Evolutionary conservation across 2,113 vertebrate species (phyloP), one percentile per base, ranked within the genome.

Genomic region (Varanus salvator): DNA sequence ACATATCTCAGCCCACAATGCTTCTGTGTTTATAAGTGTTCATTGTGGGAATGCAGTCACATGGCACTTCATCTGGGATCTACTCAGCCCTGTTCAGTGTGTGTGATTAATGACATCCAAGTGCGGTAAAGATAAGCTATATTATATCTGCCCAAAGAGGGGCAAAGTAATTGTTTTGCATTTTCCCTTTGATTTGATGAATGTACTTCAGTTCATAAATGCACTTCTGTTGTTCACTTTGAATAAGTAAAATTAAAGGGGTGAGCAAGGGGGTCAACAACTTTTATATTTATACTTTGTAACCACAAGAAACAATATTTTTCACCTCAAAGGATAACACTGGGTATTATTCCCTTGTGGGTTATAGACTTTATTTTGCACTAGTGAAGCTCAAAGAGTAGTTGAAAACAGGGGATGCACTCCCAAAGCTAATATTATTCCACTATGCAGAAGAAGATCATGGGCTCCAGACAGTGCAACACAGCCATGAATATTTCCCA

Each of bases 141-240:
- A 81, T 81, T 81, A 81, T n/a, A 31, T 81, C n/a, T 81, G 52
- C 29, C 29, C 52, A 81, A 81, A 57, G 80, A 81, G 57, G 80
- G 52, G 50, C 80, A 57, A 81, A 81, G 52, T 14, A 52, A 57
- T 81, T n/a, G 50, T 80, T 80, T 52, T 48, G 50, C 38, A 44
- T 44, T 44, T 44, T 44, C 3, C 38, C 38, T 44, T 44, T 44
- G 38, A 44, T 44, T 44, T 44, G 38, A 44, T 44, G 38, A 44
- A 44, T 44, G 38, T 44, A 44, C 38, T 44, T 44, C 38, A 44
- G 38, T 44, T 44, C 38, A 44, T 44, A 44, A 44, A 44, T 44
- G 38, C 38, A 44, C 38, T 44, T 44, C 38, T 44, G 38, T 44
- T 44, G 38, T 44, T 44, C 38, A 44, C 38, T 44, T 44, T 44